Base-by-base conservation (phyloP, 2,888 invertebrate genomes). In the Choristoneura rosaceana region DNA sequence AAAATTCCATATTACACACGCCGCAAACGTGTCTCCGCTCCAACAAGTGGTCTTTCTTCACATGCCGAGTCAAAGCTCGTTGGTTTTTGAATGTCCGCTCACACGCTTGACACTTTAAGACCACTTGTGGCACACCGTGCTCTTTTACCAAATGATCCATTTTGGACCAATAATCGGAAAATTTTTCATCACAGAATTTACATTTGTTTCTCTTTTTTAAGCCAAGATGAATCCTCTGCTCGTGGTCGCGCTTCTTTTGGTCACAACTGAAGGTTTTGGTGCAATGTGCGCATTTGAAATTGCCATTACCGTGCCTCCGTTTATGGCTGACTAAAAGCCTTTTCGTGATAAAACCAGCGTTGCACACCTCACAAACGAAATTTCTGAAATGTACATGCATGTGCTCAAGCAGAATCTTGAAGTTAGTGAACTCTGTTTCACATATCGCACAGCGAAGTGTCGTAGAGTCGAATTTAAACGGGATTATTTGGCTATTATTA, bases 271-370 rank as follows among this genome's bases (percentile, higher is more conserved):
- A 94, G 0, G 84, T 84, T 78, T 92, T 92, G 1, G 84, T 83
- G 75, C 94, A 94, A 58, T 89, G 82, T 15, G 87, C 86, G 75
- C 93, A 94, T 77, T 89, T 88, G 74, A 86, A 89, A 80, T 87
- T 75, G 75, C 90, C 83, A 10, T 70, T 66, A 0, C 71, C 75
- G 59, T 85, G 85, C 10, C 79, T 75, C 9, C 78, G 68, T 41
- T 74, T 81, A 66, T 82, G 83, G 0, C 77, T 71, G 1, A 77
- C 74, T 2, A 82, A 47, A 12, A 79, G 67, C 0, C 79, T 76
- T 10, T 75, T 77, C 1, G 80, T 82, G 0, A 84, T 73, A 41
- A 84, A 85, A 0, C 84, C 84, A 0, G 80, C 73, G 52, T 77
- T 79, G 55, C 85, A 85, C 4, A 79, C 62, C 3, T 84, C 81